Evolutionary conservation across 2,888 invertebrate genomes (phyloP).

Genomic region (Drosophila trichaetosa): DNA sequence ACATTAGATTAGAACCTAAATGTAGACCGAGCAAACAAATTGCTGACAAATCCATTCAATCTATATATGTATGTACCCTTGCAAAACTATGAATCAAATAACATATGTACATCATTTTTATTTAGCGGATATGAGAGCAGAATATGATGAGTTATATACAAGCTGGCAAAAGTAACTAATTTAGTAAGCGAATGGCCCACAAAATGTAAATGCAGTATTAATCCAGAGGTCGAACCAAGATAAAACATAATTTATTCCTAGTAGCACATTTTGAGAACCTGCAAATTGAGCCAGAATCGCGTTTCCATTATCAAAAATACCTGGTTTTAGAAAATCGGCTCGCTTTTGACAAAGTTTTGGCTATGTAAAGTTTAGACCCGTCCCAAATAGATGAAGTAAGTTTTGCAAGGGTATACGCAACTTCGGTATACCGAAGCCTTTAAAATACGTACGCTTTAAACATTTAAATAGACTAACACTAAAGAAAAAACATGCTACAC

Average conservation of each 20-base stretch:
- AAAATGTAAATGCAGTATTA: not conserved
- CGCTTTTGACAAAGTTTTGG: not conserved
- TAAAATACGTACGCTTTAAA: conserved; percentile 13
- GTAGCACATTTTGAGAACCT: not conserved
- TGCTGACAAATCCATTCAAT: conserved; percentile 8
- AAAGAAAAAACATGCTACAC: conserved; percentile 51
- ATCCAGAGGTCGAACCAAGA: not conserved
- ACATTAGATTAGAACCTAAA: not conserved
- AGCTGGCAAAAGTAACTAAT: not conserved
- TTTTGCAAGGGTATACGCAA: conserved; percentile 30
- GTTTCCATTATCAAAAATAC: accelerated
- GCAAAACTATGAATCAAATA: conserved; percentile 2
- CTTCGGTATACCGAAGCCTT: conserved; percentile 29
- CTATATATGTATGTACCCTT: conserved; percentile 6
- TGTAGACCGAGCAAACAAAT: not conserved
- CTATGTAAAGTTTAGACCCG: not conserved
- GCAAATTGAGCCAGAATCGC: not conserved
- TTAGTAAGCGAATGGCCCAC: not conserved
- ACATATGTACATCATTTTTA: not conserved
- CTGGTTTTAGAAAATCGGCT: not conserved
- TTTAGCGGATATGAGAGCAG: not conserved
- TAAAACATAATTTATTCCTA: not conserved
- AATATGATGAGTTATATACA: not conserved
- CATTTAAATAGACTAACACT: conserved; percentile 19
- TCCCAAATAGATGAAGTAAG: not conserved